Percentiles rank a stretch among this genome's conserved stretches.
Conservation (phyloP, 2,113 vertebrate genomes). For the Perca flavescens region DNA sequence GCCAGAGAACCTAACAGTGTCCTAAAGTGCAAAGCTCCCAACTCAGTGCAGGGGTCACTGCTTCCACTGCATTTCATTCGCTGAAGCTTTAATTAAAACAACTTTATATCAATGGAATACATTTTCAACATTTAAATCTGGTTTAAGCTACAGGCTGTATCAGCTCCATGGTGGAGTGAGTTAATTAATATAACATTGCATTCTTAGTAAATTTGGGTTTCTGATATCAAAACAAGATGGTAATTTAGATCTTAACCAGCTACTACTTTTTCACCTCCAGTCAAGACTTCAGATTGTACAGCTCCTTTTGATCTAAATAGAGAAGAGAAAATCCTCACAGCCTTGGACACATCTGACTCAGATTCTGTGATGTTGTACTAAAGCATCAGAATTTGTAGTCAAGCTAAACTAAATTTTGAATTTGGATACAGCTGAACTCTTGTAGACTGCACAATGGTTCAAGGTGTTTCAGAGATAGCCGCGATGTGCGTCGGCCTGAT, state of each 20-base stretch:
- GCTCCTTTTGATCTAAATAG: neutral
- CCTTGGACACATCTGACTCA: neutral
- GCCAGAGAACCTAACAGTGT: conserved; percentile 40
- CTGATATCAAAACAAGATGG: neutral
- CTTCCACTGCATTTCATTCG: conserved; percentile 10
- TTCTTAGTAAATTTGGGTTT: neutral
- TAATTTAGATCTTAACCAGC: too few species aligned
- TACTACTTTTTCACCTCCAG: neutral
- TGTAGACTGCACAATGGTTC: conserved; percentile 78
- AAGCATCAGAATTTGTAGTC: neutral
- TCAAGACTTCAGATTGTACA: neutral
- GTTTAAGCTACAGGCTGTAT: too few species aligned
- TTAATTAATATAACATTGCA: neutral
- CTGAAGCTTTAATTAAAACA: conserved; percentile 7
- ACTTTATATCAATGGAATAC: neutral
- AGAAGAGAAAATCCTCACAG: conserved; percentile 13
- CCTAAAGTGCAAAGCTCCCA: neutral
- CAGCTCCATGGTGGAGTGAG: neutral
- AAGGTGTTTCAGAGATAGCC: conserved; percentile 82
- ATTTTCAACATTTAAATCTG: neutral
- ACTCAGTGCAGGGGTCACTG: conserved; percentile 11
- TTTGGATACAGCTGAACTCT: conserved; percentile 1
- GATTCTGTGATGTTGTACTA: neutral
- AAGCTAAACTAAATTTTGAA: conserved; percentile 4
- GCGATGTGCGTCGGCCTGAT: conserved; percentile 85